A percentile compares a stretch with the other conserved stretches of the same genome.
phyloP scores from a whole-genome alignment of 2,113 vertebrate species.

The Meleagris gallopavo region DNA sequence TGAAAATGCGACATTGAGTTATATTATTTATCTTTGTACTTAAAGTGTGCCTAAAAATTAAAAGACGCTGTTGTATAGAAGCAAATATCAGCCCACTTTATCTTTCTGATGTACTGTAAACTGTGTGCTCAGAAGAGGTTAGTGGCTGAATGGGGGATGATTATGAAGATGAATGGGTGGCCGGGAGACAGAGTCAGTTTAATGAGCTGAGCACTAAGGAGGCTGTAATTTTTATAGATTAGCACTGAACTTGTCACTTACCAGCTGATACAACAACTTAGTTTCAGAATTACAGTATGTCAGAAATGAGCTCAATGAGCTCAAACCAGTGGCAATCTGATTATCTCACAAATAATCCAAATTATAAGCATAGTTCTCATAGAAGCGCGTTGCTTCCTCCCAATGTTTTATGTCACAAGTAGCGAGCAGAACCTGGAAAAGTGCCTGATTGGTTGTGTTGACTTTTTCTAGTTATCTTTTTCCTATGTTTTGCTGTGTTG shows the following conservation, averaged over 20 bases:
- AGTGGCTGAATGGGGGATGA: slow-evolving; percentile 67
- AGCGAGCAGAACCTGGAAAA: background rate
- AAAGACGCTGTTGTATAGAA: slow-evolving; percentile 71
- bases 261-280: slow-evolving; percentile 73
- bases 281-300: slow-evolving; percentile 74
- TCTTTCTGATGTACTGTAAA: slow-evolving; percentile 72
- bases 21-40: slow-evolving; percentile 75
- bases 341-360: slow-evolving; percentile 40
- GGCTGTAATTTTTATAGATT: slow-evolving; percentile 79
- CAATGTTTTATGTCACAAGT: background rate
- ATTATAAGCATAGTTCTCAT: background rate
- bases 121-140: slow-evolving; percentile 64
- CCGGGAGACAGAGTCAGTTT: slow-evolving; percentile 72
- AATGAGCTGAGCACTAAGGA: slow-evolving; percentile 69
- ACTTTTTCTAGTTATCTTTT: background rate
- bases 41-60: slow-evolving; percentile 64
- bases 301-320: slow-evolving; percentile 75
- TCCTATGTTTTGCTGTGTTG: accelerated
- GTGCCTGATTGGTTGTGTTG: background rate
- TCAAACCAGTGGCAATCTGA: slow-evolving; percentile 58
- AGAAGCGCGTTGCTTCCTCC: background rate
- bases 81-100: slow-evolving; percentile 72
- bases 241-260: slow-evolving; percentile 77
- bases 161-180: slow-evolving; percentile 74
- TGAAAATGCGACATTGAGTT: slow-evolving; percentile 50